Base-by-base conservation (phyloP, 1,140 invertebrate genomes). In the Elysia chlorotica region DNA sequence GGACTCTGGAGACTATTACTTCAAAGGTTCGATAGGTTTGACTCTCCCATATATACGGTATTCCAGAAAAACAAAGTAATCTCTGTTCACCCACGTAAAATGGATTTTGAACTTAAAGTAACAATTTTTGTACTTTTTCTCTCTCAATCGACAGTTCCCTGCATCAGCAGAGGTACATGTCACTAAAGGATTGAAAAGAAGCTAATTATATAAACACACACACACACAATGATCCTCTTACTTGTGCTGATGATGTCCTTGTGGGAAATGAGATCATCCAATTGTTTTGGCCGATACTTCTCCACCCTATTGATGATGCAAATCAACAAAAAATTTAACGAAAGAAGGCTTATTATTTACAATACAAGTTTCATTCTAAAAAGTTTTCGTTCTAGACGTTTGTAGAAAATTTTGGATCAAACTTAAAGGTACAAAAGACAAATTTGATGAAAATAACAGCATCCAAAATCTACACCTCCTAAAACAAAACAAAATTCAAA, bases 231-330 rank as follows among this genome's bases (percentile, higher is more conserved):
- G 6, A 28, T 30, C 21, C 48, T 89, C 91, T 91, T 91, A 99
- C 97, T 96, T 83, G 98, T 99, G 83, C 91, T 92, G 73, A 99
- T 93, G 70, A 99, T 99, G 87, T 99, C 96, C 88, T 96, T 93
- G 83, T 99, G 97, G 2, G 97, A 98, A 76, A 99, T 96, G 3
- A 99, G 89, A 82, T 99, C 97, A 79, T 96, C 92, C 73, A 99
- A 89, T 63, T 91, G 93, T 54, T 90, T 92, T 21, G 98, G 98
- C 17, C 98, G 92, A 88, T 99, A 99, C 88, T 99, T 99, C 89
- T 99, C 98, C 25, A 99, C 96, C 97, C 97, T 89, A 71, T n/a
- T n/a, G n/a, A n/a, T n/a, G n/a, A n/a, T n/a, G n/a, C n/a, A n/a
- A n/a, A n/a, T n/a, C n/a, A n/a, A n/a, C n/a, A n/a, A n/a, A n/a